Conservation (phyloP, 2,888 invertebrate genomes). For the Allophyes oxyacanthae region DNA sequence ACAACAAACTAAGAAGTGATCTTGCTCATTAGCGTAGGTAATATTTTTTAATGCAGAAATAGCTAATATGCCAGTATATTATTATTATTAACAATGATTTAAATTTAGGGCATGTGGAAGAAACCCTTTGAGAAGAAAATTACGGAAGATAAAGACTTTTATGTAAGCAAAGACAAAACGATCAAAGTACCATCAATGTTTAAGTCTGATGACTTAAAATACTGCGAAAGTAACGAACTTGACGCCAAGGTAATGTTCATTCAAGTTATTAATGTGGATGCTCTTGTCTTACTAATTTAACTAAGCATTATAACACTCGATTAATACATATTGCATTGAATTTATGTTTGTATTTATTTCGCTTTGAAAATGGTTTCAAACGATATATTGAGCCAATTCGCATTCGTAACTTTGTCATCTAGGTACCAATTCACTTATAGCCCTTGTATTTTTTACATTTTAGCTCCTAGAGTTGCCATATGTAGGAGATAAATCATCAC, state of each 20-base stretch:
- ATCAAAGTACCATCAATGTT: constrained; percentile 92
- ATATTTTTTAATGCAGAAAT: too few relatives aligned
- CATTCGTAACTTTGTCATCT: too few relatives aligned
- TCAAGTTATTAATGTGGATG: not conserved
- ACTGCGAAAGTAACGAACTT: constrained; percentile 71
- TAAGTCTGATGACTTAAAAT: constrained; percentile 79
- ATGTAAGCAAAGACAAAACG: constrained; percentile 84
- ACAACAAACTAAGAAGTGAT: too few relatives aligned
- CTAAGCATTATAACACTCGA: too few relatives aligned
- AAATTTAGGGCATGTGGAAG: constrained; percentile 90
- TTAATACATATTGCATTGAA: too few relatives aligned
- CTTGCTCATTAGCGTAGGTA: too few relatives aligned
- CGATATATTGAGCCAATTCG: too few relatives aligned
- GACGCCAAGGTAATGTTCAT: constrained; percentile 72
- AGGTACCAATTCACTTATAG: not conserved
- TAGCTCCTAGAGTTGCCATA: constrained; percentile 93
- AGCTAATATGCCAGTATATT: too few relatives aligned
- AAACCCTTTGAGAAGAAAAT: constrained; percentile 87
- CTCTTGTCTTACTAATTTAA: not conserved
- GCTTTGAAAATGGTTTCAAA: too few relatives aligned
- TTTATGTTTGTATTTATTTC: too few relatives aligned
- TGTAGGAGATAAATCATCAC: constrained; percentile 90
- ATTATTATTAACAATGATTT: constrained; percentile 1
- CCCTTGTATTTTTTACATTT: constrained; percentile 34
- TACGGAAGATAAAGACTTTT: constrained; percentile 91